A percentile compares a stretch with the other conserved stretches of the same genome.
Evolutionary conservation across 2,113 vertebrate genomes (phyloP).

Genomic region (Brachyhypopomus gauderio): DNA sequence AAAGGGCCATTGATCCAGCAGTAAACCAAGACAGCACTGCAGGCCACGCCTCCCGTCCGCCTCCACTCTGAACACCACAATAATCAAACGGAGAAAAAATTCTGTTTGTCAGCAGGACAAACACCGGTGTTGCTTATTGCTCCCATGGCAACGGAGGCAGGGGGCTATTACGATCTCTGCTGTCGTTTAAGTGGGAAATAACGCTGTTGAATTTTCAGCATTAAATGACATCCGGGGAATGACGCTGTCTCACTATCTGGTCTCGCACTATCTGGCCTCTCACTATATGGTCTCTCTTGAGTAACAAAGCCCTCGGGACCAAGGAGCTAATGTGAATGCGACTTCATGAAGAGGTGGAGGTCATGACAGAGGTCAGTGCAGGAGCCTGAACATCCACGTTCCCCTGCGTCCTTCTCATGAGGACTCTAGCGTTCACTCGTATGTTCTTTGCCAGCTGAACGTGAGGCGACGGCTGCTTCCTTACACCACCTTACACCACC

Average conservation of each 20-base stretch:
- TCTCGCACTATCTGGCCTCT: conserved; percentile 42
- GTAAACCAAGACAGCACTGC: conserved; percentile 29
- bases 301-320: conserved; percentile 5
- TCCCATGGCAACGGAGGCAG: conserved; percentile 20
- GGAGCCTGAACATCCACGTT: conserved; percentile 6
- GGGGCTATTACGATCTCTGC: conserved; percentile 30
- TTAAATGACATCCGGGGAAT: conserved; percentile 42
- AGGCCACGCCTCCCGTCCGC: conserved; percentile 21
- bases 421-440: not conserved
- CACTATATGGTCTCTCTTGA: conserved; percentile 17
- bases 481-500: too few relatives aligned
- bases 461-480: too few relatives aligned
- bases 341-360: conserved; percentile 53
- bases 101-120: conserved; percentile 15
- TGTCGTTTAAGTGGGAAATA: conserved; percentile 42
- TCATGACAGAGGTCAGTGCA: conserved; percentile 59
- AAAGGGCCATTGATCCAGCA: conserved; percentile 36
- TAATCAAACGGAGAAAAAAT: conserved; percentile 28
- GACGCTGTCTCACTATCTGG: conserved; percentile 42
- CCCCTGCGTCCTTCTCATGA: not conserved
- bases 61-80: not conserved
- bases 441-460: too few relatives aligned
- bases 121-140: conserved; percentile 22
- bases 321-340: conserved; percentile 38
- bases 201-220: conserved; percentile 39